Conservation (phyloP, 2,888 invertebrate species). For the Cataglyphis altisquamis region DNA sequence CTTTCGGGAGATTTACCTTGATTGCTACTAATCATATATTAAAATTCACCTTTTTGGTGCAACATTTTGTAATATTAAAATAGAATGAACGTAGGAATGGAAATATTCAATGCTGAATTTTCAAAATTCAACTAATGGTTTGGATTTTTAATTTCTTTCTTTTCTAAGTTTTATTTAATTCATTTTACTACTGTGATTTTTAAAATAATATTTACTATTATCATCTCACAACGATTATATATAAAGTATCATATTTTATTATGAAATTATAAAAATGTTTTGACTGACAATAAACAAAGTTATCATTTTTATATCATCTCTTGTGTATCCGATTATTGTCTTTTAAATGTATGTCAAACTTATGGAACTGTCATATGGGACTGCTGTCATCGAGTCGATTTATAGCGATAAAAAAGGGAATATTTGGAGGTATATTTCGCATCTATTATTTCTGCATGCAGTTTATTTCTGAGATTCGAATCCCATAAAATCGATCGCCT, state of each 20-base stretch:
- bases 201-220: background rate
- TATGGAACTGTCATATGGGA: background rate
- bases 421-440: constrained; percentile 30
- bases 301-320: background rate
- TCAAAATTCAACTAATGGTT: constrained; percentile 51
- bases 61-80: constrained; percentile 65
- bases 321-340: background rate
- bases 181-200: background rate
- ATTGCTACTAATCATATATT: constrained; percentile 72
- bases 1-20: constrained; percentile 65
- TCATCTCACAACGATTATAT: background rate
- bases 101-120: constrained; percentile 66
- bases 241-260: background rate
- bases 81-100: constrained; percentile 60
- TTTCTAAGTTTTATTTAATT: background rate
- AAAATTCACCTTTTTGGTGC: constrained; percentile 65
- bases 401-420: background rate
- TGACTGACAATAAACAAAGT: background rate
- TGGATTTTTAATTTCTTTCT: constrained; percentile 12
- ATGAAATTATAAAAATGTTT: background rate
- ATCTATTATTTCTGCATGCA: constrained; percentile 22
- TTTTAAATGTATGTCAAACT: background rate
- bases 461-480: background rate
- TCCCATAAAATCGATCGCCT: constrained; percentile 31
- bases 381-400: background rate